phyloP scores from a whole-genome alignment of 2,797 vertebrate genomes.

The Sardinella longiceps region DNA sequence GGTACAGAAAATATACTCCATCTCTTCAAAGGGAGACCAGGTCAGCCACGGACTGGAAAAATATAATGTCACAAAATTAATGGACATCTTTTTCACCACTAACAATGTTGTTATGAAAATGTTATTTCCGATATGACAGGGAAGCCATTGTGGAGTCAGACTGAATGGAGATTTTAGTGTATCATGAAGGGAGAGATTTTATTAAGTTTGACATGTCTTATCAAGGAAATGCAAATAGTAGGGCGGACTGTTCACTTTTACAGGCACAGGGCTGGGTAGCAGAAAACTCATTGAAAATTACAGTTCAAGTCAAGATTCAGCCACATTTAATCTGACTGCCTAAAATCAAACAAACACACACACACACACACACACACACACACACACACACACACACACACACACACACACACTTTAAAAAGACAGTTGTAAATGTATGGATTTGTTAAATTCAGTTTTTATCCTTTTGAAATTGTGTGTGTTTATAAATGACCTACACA shows the following conservation, averaged over 20 bases:
- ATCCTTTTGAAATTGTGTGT: not conserved
- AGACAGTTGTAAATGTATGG: not conserved
- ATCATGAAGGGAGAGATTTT: not conserved
- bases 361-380: not conserved
- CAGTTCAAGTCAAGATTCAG: not conserved
- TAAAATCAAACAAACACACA: not conserved
- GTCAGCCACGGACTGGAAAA: not conserved
- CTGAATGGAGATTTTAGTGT: not conserved
- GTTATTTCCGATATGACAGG: not conserved
- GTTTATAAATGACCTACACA: not conserved
- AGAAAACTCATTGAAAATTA: not conserved
- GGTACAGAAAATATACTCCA: not conserved
- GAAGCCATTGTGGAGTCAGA: not conserved
- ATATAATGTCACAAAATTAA: constrained; percentile 5
- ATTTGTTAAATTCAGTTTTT: not conserved
- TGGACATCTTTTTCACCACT: not conserved
- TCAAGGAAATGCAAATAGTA: not conserved
- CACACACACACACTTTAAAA: not conserved
- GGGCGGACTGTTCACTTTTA: not conserved
- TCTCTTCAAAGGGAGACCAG: not conserved
- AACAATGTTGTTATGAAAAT: not conserved
- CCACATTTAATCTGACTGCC: not conserved
- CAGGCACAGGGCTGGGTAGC: not conserved
- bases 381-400: not conserved
- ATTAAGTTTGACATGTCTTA: not conserved